Percentiles rank a stretch among this genome's conserved stretches.
These are phyloP conservation scores for Paramisgurnus dabryanus DNA, from an alignment of 2,113 vertebrate species.

Conservation along the genomic window DNA sequence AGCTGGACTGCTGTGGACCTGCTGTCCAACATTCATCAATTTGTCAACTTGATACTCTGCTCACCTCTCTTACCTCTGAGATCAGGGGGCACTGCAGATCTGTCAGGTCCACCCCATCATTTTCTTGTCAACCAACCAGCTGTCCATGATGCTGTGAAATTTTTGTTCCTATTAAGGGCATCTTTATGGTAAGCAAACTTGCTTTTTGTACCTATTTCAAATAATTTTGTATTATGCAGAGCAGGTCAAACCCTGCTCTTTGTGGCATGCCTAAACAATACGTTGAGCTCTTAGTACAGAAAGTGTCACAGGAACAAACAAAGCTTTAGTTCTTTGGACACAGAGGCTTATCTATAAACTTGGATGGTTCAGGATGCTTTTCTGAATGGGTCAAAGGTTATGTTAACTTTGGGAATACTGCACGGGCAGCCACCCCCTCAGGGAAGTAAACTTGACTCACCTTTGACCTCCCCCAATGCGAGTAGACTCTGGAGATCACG, in stretches of 20 bases:
- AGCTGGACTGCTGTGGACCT: conserved; percentile 14
- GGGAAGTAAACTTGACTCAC: conserved; percentile 54
- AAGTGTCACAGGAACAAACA: background rate
- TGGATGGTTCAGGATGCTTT: background rate
- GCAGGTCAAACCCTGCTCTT: background rate
- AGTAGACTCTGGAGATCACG: conserved; percentile 45
- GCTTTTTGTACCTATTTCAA: background rate
- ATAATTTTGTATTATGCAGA: background rate
- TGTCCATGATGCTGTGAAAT: background rate
- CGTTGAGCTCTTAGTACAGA: background rate
- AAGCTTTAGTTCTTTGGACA: background rate
- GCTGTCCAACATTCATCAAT: conserved; percentile 45
- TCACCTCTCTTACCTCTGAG: conserved; percentile 14
- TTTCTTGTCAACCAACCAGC: conserved; percentile 6
- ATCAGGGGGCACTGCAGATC: conserved; percentile 26
- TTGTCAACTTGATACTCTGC: conserved; percentile 16
- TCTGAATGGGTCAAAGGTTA: conserved; percentile 56
- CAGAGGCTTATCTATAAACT: background rate
- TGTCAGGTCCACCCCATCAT: background rate
- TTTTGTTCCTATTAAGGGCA: background rate
- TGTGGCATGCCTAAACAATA: background rate
- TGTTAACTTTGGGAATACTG: conserved; percentile 42
- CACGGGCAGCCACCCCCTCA: conserved; percentile 39
- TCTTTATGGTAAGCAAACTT: background rate
- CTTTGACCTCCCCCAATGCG: conserved; percentile 37